These are phyloP conservation scores for Drosophila tani DNA, from an alignment of 1,140 invertebrate species.

Conservation along the genomic window DNA sequence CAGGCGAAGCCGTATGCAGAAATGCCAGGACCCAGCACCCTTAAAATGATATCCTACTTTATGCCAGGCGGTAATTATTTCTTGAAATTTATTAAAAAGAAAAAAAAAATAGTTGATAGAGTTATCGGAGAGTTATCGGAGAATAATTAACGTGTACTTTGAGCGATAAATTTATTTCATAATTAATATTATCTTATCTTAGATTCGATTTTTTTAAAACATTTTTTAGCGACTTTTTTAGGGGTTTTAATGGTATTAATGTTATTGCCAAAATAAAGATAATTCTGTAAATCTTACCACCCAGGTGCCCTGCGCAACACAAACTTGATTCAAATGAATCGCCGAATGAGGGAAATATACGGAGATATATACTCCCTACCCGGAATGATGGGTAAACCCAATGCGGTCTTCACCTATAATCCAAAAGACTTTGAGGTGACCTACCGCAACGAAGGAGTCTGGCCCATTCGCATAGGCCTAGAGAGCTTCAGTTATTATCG, in stretches of 20 bases:
- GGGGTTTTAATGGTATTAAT: no score
- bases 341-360: conserved; percentile 62
- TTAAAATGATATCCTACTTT: conserved; percentile 54
- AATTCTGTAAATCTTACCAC: neutral
- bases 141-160: neutral
- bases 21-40: conserved; percentile 59
- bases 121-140: no score
- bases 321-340: conserved; percentile 66
- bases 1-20: conserved; percentile 53
- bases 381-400: conserved; percentile 70
- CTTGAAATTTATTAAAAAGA: no score
- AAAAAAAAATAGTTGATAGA: no score
- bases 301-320: conserved; percentile 58
- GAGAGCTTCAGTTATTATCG: conserved; percentile 75
- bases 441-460: conserved; percentile 77
- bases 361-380: conserved; percentile 68
- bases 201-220: no score
- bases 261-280: neutral
- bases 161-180: no score
- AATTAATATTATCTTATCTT: neutral
- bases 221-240: no score
- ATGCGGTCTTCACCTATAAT: conserved; percentile 73
- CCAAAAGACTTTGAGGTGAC: conserved; percentile 68
- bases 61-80: conserved; percentile 62
- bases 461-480: conserved; percentile 75